These are phyloP conservation scores for Micrasema minimum DNA, from an alignment of 1,140 invertebrate genomes.

Conservation along the genomic window DNA sequence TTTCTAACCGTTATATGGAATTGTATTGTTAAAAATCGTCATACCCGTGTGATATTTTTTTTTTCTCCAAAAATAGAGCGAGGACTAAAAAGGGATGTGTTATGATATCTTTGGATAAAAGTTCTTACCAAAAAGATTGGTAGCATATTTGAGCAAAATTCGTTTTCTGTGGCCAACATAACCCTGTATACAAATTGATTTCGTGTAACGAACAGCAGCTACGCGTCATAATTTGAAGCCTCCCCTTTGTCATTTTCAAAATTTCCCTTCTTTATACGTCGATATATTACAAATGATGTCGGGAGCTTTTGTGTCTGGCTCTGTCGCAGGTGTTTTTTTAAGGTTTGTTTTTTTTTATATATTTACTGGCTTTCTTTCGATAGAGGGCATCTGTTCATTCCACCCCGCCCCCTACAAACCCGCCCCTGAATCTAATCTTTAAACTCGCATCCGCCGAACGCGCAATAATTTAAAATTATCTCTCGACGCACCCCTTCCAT, in stretches of 20 bases:
- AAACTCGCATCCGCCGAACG: conserved; percentile 31
- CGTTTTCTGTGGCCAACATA: conserved; percentile 2
- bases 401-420: conserved; percentile 12
- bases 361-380: conserved; percentile 45
- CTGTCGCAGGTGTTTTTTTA: conserved; percentile 52
- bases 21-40: too few species aligned
- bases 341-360: conserved; percentile 47
- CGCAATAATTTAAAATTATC: conserved; percentile 54
- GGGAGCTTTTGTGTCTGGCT: conserved; percentile 38
- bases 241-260: conserved; percentile 44
- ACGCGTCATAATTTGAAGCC: conserved; percentile 28
- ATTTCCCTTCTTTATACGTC: conserved; percentile 44
- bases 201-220: conserved; percentile 37
- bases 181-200: conserved; percentile 33
- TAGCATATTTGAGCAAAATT: too few species aligned
- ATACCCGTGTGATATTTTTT: too few species aligned
- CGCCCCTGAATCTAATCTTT: conserved; percentile 31
- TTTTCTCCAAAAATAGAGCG: too few species aligned
- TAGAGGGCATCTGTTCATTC: conserved; percentile 41
- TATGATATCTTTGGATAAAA: too few species aligned
- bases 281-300: conserved; percentile 52
- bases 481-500: conserved; percentile 51
- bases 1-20: too few species aligned
- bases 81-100: too few species aligned
- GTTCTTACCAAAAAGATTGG: too few species aligned